Percentiles rank a stretch among this genome's conserved stretches.
These are phyloP conservation scores for Limosa lapponica DNA, from an alignment of 2,797 vertebrate species.

Conservation along the genomic window DNA sequence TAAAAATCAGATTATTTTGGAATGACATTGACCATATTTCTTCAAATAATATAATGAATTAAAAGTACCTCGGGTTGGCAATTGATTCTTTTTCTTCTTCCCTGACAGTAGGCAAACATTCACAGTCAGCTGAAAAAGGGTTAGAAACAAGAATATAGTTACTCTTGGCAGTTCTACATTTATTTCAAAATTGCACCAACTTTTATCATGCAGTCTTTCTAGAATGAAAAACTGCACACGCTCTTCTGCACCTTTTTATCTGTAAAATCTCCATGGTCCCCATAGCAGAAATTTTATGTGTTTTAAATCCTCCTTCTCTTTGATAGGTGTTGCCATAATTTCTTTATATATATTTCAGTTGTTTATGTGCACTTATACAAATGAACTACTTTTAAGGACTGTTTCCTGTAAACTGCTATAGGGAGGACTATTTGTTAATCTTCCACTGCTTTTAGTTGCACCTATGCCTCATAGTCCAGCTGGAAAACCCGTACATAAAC, in stretches of 20 bases:
- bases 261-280: background rate
- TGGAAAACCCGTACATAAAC: background rate
- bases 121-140: conserved; percentile 67
- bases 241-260: background rate
- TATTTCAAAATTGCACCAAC: background rate
- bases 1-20: background rate
- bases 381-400: background rate
- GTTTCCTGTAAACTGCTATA: background rate
- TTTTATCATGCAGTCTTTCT: background rate
- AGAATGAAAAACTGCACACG: background rate
- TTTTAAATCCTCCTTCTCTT: background rate
- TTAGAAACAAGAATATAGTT: background rate
- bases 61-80: conserved; percentile 75
- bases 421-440: background rate
- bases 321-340: background rate
- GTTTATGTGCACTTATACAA: background rate
- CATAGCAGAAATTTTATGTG: background rate
- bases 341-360: background rate
- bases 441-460: background rate
- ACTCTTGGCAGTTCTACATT: background rate
- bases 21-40: background rate
- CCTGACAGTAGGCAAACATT: conserved; percentile 79
- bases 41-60: background rate
- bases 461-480: background rate
- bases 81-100: conserved; percentile 83